Conservation (phyloP, 2,113 vertebrate genomes). For the Scophthalmus maximus region DNA sequence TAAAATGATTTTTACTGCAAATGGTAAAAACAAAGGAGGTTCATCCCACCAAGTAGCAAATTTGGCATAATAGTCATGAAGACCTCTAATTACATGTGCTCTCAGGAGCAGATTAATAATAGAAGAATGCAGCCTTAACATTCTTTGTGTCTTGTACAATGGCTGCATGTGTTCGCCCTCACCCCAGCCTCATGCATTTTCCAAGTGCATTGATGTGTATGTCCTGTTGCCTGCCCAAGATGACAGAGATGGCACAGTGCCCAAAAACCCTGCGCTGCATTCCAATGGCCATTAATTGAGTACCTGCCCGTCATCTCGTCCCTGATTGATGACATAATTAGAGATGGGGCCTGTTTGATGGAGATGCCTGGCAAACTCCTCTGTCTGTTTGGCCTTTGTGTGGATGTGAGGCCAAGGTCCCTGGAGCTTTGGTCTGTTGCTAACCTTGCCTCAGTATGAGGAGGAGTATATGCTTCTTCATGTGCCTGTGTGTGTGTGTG, state of each 20-base stretch:
- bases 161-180: conserved; percentile 49
- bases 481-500: conserved; percentile 35
- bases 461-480: conserved; percentile 34
- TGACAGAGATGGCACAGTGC: conserved; percentile 70
- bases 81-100: conserved; percentile 4
- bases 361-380: conserved; percentile 76
- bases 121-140: conserved; percentile 26
- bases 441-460: conserved; percentile 66
- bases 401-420: conserved; percentile 63
- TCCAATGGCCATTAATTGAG: conserved; percentile 77
- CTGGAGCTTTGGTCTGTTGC: conserved; percentile 62
- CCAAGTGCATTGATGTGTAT: conserved; percentile 55
- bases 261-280: conserved; percentile 62
- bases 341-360: conserved; percentile 71
- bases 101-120: conserved; percentile 10
- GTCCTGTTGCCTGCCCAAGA: conserved; percentile 67
- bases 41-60: background rate
- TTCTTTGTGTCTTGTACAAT: conserved; percentile 47
- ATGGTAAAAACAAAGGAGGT: background rate
- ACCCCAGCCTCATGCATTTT: conserved; percentile 46
- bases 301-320: conserved; percentile 71
- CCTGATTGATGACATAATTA: conserved; percentile 83
- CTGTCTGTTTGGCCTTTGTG: conserved; percentile 70
- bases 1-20: background rate
- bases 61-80: background rate